Base-by-base conservation (phyloP, 2,797 vertebrate genomes). In the Anas capensis region DNA sequence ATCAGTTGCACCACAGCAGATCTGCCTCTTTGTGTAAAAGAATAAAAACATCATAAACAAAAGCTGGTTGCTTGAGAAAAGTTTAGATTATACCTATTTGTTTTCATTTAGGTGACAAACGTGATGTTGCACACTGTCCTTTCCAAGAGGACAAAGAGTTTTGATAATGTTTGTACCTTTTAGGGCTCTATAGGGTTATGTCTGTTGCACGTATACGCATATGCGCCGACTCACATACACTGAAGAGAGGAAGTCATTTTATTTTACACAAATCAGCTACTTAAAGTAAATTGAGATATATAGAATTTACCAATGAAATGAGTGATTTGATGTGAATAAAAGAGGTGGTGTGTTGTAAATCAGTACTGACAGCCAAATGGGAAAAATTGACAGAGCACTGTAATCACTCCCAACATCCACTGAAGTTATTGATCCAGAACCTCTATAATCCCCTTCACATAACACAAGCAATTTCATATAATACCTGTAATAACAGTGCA, bases 391-490 rank as follows among this genome's bases (percentile, higher is more conserved):
- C 98, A 98, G 98, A 98, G 98, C 98, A 97, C 98, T 98, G 98
- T 98, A 99, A 99, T 99, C 98, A 98, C 98, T 98, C 98, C 98
- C 98, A 98, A 98, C 98, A 98, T 98, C 98, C 98, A 98, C 98
- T 98, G 98, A 98, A 98, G 98, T 98, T 99, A 99, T 99, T 99
- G 99, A 99, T 99, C 99, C 99, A 98, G 98, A 99, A 98, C 98
- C 98, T 98, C 98, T 98, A 95, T 99, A 99, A 99, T 99, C 98
- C 98, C 98, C 98, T 99, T 97, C 98, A 98, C 98, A 98, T 98
- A 99, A 99, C 99, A 98, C 98, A 98, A 98, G 98, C 99, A 99
- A 99, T 99, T 99, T 99, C 98, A 98, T 98, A 98, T 99, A 99
- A 99, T 99, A 98, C 99, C 99, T 99, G 98, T 99, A 99, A 99